These are phyloP conservation scores for Patella caerulea DNA, from an alignment of 2,888 invertebrate species.

Conservation along the genomic window DNA sequence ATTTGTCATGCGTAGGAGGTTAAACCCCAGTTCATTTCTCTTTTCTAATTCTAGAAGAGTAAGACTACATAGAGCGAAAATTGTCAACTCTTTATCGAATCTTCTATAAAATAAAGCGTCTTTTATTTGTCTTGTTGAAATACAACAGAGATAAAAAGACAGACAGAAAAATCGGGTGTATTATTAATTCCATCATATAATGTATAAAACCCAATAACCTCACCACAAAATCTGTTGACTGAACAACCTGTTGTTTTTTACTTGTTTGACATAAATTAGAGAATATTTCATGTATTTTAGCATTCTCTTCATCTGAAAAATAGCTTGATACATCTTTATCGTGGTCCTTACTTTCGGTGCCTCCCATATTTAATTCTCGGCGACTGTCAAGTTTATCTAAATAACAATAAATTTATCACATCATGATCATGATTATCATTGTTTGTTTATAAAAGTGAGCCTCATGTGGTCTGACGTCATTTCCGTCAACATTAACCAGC, in stretches of 20 bases:
- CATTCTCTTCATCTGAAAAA: conserved; percentile 36
- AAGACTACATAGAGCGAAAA: no score
- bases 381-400: no score
- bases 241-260: conserved; percentile 36
- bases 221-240: background rate
- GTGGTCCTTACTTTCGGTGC: conserved; percentile 31
- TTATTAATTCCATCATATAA: background rate
- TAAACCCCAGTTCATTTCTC: no score
- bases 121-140: no score
- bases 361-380: conserved; percentile 30
- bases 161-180: background rate
- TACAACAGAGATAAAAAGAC: no score
- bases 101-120: no score
- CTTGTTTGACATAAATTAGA: conserved; percentile 32
- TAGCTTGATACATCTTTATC: conserved; percentile 8
- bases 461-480: conserved; percentile 8
- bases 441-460: no score
- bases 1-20: no score
- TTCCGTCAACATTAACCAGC: conserved; percentile 18
- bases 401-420: no score
- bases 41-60: no score
- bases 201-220: background rate
- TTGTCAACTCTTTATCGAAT: no score
- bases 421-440: no score
- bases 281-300: conserved; percentile 28